These are phyloP conservation scores for Sturnus vulgaris DNA, from an alignment of 2,113 vertebrate genomes.

Conservation along the genomic window DNA sequence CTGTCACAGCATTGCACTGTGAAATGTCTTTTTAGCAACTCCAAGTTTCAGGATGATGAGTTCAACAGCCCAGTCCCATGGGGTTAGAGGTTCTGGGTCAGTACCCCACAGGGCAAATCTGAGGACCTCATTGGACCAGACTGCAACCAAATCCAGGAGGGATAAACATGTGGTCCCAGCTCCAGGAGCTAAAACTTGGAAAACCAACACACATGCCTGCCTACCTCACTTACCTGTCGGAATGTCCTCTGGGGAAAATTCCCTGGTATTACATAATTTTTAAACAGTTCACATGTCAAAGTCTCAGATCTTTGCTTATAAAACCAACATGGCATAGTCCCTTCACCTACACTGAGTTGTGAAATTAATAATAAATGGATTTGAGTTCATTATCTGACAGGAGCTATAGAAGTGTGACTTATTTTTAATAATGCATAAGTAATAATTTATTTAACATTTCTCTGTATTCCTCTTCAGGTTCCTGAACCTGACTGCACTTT, in stretches of 20 bases:
- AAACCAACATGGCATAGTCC: neutral
- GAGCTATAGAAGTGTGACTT: constrained; percentile 35
- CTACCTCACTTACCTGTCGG: neutral
- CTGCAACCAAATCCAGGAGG: neutral
- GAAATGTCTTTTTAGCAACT: neutral
- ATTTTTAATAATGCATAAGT: constrained; percentile 58
- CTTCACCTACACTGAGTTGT: neutral
- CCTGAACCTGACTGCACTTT: neutral
- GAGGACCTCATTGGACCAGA: neutral
- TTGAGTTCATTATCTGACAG: constrained; percentile 32
- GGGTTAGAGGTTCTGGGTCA: neutral
- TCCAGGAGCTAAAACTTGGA: neutral
- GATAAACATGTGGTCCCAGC: neutral
- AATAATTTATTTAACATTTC: constrained; percentile 59
- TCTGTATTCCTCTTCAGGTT: constrained; percentile 10
- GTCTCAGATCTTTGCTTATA: neutral
- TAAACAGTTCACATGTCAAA: neutral
- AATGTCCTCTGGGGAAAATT: neutral
- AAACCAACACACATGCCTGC: neutral
- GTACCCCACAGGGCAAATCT: neutral
- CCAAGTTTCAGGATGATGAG: neutral
- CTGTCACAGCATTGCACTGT: neutral
- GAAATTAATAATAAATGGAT: constrained; percentile 50
- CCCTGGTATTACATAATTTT: neutral
- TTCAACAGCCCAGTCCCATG: neutral